Base-by-base conservation (phyloP, 2,113 vertebrate species). In the Saimiri boliviensis region DNA sequence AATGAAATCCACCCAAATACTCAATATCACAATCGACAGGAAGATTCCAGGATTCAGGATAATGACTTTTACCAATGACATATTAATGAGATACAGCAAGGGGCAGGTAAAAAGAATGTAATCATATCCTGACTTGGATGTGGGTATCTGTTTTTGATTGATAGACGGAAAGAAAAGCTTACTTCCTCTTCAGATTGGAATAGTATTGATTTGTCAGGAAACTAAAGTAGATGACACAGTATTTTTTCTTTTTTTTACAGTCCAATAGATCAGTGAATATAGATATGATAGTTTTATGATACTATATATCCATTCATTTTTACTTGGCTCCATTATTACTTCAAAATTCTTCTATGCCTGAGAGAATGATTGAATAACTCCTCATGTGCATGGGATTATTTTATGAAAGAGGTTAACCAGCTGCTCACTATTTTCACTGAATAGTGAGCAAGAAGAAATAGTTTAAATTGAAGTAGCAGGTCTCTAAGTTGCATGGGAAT, bases 321-420 rank as follows among this genome's bases (percentile, higher is more conserved):
- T 93, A 49, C 80, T 91, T 92, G 60, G 17, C 60, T 94, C 25
- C 81, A 37, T 93, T 93, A 93, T 92, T 85, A 63, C 87, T 97
- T 86, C 27, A 47, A 54, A 81, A 89, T 90, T 89, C 84, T 94
- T 63, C 56, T 81, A 19, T 89, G 83, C 74, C 79, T 92, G 60
- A 95, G 87, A 94, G 79, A 92, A 87, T 93, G 90, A 94, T 86
- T 92, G 40, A 93, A 35, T 96, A 82, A 95, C 90, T 95, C 92
- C 45, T 73, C 35, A 54, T 82, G 80, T 60, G 14, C 71, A 40
- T 49, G 27, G 40, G 63, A 92, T 90, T 94, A 40, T 94, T 81
- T 90, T 81, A 95, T 93, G 80, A 86, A 84, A 77, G 63, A 90
- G 42, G 71, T 96, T 96, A 96, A 96, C 71, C 81, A 96, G 73